phyloP scores from a whole-genome alignment of 2,797 vertebrate genomes.

The Spondyliosoma cantharus region DNA sequence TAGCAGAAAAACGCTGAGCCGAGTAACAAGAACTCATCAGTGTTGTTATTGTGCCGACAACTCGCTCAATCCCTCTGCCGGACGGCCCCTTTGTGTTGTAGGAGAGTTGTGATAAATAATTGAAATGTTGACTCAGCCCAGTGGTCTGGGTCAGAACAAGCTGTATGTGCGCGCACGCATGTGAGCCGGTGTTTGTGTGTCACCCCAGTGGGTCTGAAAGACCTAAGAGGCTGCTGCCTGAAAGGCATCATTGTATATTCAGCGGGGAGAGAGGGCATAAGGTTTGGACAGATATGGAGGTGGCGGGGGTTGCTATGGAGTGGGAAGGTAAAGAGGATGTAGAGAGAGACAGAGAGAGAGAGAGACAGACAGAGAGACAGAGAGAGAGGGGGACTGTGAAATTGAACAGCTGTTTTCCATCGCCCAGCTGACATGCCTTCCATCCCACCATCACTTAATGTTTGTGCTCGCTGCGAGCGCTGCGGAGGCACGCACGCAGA shows the following conservation, averaged over 20 bases:
- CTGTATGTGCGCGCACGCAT: constrained; percentile 36
- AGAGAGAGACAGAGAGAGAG: constrained; percentile 43
- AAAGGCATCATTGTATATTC: constrained; percentile 64
- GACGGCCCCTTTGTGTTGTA: constrained; percentile 52
- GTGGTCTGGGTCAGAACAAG: constrained; percentile 71
- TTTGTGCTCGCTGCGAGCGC: constrained; percentile 29
- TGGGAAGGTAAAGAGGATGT: constrained; percentile 15
- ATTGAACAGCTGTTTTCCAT: constrained; percentile 77
- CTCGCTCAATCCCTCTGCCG: constrained; percentile 54
- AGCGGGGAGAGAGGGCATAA: constrained; percentile 35
- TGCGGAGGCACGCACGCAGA: constrained; percentile 11
- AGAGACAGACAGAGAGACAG: constrained; percentile 43
- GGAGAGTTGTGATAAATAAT: constrained; percentile 74
- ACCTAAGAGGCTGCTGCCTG: constrained; percentile 53
- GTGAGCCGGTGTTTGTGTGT: constrained; percentile 27
- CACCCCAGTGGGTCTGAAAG: constrained; percentile 38
- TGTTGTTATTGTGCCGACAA: constrained; percentile 66
- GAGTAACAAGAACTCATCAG: constrained; percentile 66
- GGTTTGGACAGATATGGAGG: constrained; percentile 55
- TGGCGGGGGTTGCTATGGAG: not conserved
- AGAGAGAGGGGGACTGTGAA: constrained; percentile 66
- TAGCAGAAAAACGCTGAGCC: constrained; percentile 65
- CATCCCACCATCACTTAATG: constrained; percentile 62
- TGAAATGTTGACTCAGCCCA: constrained; percentile 78
- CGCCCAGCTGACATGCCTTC: constrained; percentile 55